phyloP scores from a whole-genome alignment of 2,113 vertebrate species.

The Nothobranchius kuhntae region DNA sequence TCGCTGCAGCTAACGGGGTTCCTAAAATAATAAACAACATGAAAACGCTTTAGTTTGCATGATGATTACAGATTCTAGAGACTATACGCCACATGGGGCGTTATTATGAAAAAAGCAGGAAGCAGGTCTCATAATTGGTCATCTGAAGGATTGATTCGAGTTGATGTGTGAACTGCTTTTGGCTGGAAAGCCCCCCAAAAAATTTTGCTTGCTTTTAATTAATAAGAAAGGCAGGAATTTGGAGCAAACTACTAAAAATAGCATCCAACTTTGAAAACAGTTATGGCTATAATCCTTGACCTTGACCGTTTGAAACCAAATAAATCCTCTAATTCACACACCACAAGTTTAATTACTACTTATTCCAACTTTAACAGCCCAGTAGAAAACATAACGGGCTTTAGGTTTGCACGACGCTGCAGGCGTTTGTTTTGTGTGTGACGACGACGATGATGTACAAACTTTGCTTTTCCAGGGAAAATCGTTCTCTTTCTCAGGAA shows the following conservation, averaged over 20 bases:
- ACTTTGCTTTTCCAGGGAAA: constrained; percentile 35
- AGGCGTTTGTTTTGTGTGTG: constrained; percentile 11
- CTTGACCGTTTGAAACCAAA: background rate
- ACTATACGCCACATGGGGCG: background rate
- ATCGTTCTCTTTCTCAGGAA: constrained; percentile 32
- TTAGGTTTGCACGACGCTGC: background rate
- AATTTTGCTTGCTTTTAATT: constrained; percentile 38
- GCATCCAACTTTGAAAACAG: constrained; percentile 8
- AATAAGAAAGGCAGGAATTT: constrained; percentile 39
- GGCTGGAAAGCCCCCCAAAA: constrained; percentile 27
- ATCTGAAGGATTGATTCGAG: constrained; percentile 5
- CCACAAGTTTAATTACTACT: background rate
- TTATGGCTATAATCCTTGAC: constrained; percentile 5
- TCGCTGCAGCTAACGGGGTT: no score
- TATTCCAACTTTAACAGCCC: constrained; percentile 5
- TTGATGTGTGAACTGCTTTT: constrained; percentile 35
- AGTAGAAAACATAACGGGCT: constrained; percentile 8
- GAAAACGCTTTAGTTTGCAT: constrained; percentile 4
- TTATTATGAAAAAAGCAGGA: background rate
- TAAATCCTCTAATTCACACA: background rate
- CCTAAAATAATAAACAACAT: background rate
- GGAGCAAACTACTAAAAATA: constrained; percentile 38
- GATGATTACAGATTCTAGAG: constrained; percentile 14
- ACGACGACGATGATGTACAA: background rate
- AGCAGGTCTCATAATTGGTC: constrained; percentile 30